Base-by-base conservation (phyloP, 2,797 vertebrate species). In the Perdix hodgsoniae region DNA sequence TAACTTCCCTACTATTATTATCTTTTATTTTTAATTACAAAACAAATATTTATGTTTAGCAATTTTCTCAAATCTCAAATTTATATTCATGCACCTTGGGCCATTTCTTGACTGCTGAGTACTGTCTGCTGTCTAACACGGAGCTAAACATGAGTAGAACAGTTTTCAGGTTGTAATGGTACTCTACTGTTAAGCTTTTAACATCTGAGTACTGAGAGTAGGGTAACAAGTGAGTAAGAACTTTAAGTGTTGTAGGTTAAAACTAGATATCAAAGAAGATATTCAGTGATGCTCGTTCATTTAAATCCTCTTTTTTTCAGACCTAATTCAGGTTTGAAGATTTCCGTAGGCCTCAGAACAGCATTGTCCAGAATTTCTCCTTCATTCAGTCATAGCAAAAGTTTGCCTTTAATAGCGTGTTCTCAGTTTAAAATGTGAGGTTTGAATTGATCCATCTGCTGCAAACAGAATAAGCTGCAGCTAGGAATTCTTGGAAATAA, bases 41-140 rank as follows among this genome's bases (percentile, higher is more conserved):
- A 39, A 18, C 26, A 37, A 40, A 18, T 49, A 52, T 15, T n/a
- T 14, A 42, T 72, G 15, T 33, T 54, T 26, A 27, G 22, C 39
- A 24, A 3, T 56, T n/a, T 40, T 56, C 39, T n/a, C 11, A 60
- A 11, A 1, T 1, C 27, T 73, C 1, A 1, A n/a, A 39, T 78
- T 70, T 82, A 12, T 65, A 18, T 83, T 83, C 27, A 39, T 49
- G 26, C 50, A 47, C 31, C 2, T 67, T 42, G n/a, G 19, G 18
- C 19, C n/a, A 33, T 70, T 60, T 70, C 63, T 61, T 75, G 35
- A 19, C 47, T 73, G 13, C 22, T 40, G 13, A 63, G 15, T 31
- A 29, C 0, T 0, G 49, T 27, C n/a, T 69, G 26, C 40, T 60
- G 14, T 42, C 44, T 83, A 47, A 73, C 19, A 10, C 29, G 15